These are phyloP conservation scores for Chironomus riparius DNA, from an alignment of 2,888 invertebrate species.

Conservation along the genomic window DNA sequence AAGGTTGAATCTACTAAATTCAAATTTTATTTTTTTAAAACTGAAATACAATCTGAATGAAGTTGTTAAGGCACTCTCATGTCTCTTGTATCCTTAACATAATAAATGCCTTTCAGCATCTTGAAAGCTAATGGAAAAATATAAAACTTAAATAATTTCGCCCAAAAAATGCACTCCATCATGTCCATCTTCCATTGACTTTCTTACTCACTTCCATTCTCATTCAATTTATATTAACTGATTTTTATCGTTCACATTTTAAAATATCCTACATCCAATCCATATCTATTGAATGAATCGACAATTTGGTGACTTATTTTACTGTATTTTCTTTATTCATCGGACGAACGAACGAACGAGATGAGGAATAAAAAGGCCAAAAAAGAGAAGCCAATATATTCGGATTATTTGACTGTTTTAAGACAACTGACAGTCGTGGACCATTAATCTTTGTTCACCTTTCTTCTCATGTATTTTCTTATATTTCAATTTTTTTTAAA, in stretches of 20 bases:
- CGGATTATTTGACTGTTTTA: neutral
- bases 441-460: conserved; percentile 14
- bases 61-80: no score
- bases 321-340: neutral
- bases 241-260: neutral
- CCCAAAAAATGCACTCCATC: no score
- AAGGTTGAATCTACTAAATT: no score
- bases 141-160: no score
- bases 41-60: no score
- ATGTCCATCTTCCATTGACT: neutral
- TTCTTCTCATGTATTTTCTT: neutral
- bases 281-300: conserved; percentile 16
- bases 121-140: no score
- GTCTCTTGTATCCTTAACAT: no score
- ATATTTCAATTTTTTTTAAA: neutral
- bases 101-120: no score
- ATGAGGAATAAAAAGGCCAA: neutral
- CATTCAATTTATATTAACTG: neutral
- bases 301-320: conserved; percentile 25
- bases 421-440: conserved; percentile 1
- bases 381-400: no score
- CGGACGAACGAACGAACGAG: neutral
- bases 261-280: neutral
- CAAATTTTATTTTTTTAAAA: no score
- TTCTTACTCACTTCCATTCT: neutral